phyloP scores from a whole-genome alignment of 2,113 vertebrate species.

The Cyrtonyx montezumae region DNA sequence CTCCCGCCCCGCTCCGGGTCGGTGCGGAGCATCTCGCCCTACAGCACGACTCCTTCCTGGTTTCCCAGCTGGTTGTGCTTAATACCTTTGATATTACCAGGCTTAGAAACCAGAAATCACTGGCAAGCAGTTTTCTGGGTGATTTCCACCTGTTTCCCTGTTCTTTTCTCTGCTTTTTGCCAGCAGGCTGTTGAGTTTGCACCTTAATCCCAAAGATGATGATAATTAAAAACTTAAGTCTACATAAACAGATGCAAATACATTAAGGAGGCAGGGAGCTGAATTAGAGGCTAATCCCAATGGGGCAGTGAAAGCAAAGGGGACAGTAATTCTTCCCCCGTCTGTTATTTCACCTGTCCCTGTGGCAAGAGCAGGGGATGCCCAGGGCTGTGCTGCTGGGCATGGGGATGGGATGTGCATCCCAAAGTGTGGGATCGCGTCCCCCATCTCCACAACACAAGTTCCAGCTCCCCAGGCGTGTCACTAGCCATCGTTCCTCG shows the following conservation, averaged over 20 bases:
- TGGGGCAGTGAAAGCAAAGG: slow-evolving; percentile 37
- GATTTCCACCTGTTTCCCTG: not conserved
- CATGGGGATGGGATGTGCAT: not conserved
- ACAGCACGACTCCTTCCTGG: not conserved
- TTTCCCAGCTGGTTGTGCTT: not conserved
- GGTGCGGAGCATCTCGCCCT: not conserved
- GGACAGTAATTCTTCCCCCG: slow-evolving; percentile 23
- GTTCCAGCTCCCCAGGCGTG: not conserved
- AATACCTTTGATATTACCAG: not conserved
- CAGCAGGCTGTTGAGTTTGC: slow-evolving; percentile 1
- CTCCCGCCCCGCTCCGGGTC: slow-evolving; percentile 4
- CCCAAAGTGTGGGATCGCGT: not conserved
- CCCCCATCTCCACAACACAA: not conserved
- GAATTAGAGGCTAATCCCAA: slow-evolving; percentile 49
- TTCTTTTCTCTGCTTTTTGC: not conserved
- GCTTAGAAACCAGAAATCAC: not conserved
- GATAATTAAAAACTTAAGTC: slow-evolving; percentile 62
- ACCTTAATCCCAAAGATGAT: slow-evolving; percentile 46
- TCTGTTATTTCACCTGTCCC: slow-evolving; percentile 44
- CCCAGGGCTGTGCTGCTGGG: not conserved
- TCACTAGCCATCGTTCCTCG: not conserved
- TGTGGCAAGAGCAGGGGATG: not conserved
- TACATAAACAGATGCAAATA: slow-evolving; percentile 47
- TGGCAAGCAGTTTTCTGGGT: not conserved
- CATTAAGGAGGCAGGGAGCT: slow-evolving; percentile 38